phyloP scores from a whole-genome alignment of 2,888 invertebrate species.

The Diaphora mendica region DNA sequence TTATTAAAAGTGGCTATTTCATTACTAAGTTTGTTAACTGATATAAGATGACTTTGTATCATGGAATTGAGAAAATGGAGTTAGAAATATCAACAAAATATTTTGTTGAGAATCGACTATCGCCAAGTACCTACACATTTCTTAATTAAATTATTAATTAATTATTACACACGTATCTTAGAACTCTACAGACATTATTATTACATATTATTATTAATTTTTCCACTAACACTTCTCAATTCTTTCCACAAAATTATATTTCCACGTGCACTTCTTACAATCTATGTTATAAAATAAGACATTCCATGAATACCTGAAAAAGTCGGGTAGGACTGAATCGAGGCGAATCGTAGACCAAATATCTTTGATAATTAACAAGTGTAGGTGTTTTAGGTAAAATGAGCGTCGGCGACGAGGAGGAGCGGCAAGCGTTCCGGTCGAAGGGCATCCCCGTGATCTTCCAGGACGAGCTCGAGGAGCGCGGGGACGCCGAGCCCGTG shows the following conservation, averaged over 20 bases:
- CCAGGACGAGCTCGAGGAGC: conserved; percentile 98
- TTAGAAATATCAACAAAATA: neutral
- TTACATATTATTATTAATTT: no score
- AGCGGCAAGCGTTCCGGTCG: conserved; percentile 93
- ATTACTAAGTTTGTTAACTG: neutral
- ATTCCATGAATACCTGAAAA: neutral
- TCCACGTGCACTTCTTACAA: neutral
- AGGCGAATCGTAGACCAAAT: neutral
- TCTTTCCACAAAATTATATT: neutral
- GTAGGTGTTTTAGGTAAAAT: conserved; percentile 87
- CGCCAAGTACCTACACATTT: neutral
- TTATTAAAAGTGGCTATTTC: neutral
- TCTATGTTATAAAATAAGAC: neutral
- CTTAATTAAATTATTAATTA: neutral
- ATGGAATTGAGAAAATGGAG: neutral
- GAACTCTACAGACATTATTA: neutral
- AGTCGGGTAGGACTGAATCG: neutral
- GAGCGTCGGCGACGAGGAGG: conserved; percentile 91
- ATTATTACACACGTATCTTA: no score
- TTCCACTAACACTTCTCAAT: no score
- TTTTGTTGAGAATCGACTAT: neutral
- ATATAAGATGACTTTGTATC: neutral
- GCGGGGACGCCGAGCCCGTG: conserved; percentile 94
- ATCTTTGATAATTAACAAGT: conserved; percentile 23
- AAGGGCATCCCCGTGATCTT: conserved; percentile 98